Evolutionary conservation across 2,113 vertebrate genomes (phyloP), one percentile per base, ranked within the genome.

Genomic region (Passerina amoena): DNA sequence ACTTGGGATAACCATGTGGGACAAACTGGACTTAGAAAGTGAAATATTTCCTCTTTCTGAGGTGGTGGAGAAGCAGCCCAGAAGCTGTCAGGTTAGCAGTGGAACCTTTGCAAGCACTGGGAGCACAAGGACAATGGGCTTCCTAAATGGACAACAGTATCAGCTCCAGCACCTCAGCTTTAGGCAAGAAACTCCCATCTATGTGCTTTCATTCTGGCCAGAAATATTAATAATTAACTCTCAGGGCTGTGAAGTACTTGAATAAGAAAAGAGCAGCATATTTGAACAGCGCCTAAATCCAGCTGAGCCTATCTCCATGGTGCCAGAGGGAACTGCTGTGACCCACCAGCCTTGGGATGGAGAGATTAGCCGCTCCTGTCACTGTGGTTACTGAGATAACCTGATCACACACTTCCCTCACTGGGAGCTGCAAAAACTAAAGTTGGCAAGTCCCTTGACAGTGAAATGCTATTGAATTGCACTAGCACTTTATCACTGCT

Each of bases 271-370:
- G 10, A 47, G 21, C 31, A 53, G 38, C 1, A 1, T 37, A 18
- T 86, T 86, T 68, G 53, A 82, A 31, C 40, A 65, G 45, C 28
- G 53, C 11, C n/a, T 72, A 40, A 61, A 22, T 68, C 40, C 40
- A 51, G 15, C 35, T 20, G 17, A 71, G 42, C 28, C 60, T 33
- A 6, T 16, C 6, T 70, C 17, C 0, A 0, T 0, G 0, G 30
- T 0, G 1, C 18, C 27, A 3, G 5, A 35, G 76, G 0, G 0
- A 68, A 30, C 48, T 60, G 68, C 57, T 6, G 82, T 79, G 73
- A 85, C 75, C 90, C 48, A 25, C 40, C 33, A 47, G 54, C 64
- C 54, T 56, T 5, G n/a, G 72, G 48, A 60, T 27, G 45, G 33
- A 88, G 47, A 84, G 93, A 71, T 87, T 38, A 77, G 37, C 86